Conservation (phyloP, 2,797 vertebrate species). For the Cetoscarus ocellatus region DNA sequence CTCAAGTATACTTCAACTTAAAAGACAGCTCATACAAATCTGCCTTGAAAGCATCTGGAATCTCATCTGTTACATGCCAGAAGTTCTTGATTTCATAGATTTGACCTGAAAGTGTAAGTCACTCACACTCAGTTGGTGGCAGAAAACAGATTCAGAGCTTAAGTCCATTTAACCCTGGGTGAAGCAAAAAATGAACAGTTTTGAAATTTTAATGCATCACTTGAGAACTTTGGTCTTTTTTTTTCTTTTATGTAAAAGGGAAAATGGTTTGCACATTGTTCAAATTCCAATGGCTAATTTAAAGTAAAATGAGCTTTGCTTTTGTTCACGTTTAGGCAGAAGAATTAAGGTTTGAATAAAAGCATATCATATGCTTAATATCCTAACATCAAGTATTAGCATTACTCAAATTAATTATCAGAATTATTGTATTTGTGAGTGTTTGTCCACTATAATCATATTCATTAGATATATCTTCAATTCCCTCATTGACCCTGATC, state of each 20-base stretch:
- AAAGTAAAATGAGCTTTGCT: not conserved
- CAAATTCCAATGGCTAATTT: not conserved
- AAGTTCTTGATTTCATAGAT: not conserved
- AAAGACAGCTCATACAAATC: not conserved
- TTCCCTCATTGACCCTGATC: too few species aligned
- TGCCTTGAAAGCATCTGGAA: not conserved
- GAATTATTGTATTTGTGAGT: too few species aligned
- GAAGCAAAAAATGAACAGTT: too few species aligned
- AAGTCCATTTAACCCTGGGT: too few species aligned
- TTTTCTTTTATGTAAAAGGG: too few species aligned
- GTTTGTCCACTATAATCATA: too few species aligned
- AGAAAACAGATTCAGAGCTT: not conserved
- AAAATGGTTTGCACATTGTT: too few species aligned
- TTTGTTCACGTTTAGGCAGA: too few species aligned
- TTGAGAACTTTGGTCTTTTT: too few species aligned
- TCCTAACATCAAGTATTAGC: not conserved
- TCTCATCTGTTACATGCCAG: not conserved
- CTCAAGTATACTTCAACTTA: constrained; percentile 1
- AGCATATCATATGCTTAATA: not conserved
- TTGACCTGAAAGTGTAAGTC: not conserved
- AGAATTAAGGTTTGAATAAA: too few species aligned
- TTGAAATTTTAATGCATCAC: not conserved
- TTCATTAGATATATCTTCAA: too few species aligned
- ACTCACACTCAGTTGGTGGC: not conserved
- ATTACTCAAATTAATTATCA: too few species aligned